These are phyloP conservation scores for Protonibea diacanthus DNA, from an alignment of 2,797 vertebrate species.

Conservation along the genomic window DNA sequence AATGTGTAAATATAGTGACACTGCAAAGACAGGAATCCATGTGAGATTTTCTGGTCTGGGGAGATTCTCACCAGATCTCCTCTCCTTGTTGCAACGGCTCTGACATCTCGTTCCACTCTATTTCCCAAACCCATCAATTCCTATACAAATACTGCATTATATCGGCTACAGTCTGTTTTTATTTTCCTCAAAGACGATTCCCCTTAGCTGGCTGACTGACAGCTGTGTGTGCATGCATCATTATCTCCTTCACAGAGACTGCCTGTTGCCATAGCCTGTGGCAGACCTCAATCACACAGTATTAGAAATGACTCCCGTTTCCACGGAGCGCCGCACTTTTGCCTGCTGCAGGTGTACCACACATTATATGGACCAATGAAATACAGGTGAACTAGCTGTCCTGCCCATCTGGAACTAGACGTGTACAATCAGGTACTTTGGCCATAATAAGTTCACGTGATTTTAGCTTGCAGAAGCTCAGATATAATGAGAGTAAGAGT, in stretches of 20 bases:
- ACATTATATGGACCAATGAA: conserved; percentile 38
- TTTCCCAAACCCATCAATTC: conserved; percentile 75
- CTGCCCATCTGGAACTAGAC: conserved; percentile 28
- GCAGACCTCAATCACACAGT: conserved; percentile 77
- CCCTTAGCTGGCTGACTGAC: conserved; percentile 77
- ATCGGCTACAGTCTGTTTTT: conserved; percentile 72
- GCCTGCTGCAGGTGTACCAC: conserved; percentile 60
- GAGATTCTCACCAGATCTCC: conserved; percentile 49
- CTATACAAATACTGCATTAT: conserved; percentile 76
- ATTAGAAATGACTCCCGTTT: conserved; percentile 71
- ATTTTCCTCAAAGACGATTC: conserved; percentile 75
- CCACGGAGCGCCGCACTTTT: conserved; percentile 36
- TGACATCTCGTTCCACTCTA: conserved; percentile 65
- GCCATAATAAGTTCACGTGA: conserved; percentile 46
- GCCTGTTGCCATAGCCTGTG: conserved; percentile 75
- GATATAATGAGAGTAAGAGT: conserved; percentile 44
- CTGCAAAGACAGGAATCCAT: conserved; percentile 34
- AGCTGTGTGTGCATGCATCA: conserved; percentile 79
- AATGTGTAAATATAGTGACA: conserved; percentile 23
- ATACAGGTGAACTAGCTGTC: conserved; percentile 39
- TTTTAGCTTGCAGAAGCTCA: conserved; percentile 28
- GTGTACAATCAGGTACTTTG: conserved; percentile 38
- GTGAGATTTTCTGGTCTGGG: conserved; percentile 36
- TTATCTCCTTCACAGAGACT: conserved; percentile 79
- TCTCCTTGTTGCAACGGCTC: conserved; percentile 51